phyloP scores from a whole-genome alignment of 2,888 invertebrate genomes.

The Ametastegia equiseti region DNA sequence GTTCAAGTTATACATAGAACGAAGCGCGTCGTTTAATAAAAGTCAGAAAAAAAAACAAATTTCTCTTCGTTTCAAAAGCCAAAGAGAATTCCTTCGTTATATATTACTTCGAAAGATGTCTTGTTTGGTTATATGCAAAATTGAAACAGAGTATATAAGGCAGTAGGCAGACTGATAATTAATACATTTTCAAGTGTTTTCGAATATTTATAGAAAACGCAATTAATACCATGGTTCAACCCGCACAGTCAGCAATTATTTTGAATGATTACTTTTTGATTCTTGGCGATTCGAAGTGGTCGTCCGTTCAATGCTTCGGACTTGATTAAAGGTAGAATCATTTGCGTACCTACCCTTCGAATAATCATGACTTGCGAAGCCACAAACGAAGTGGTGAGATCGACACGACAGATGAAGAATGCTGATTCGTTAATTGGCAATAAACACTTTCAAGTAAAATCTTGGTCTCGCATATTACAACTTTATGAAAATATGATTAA shows the following conservation, averaged over 20 bases:
- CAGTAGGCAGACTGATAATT: neutral
- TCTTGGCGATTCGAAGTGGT: neutral
- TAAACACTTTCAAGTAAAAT: neutral
- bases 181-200: neutral
- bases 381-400: too few species aligned
- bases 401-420: too few species aligned
- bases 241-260: neutral
- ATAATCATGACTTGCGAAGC: too few species aligned
- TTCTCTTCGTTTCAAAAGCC: neutral
- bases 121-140: neutral
- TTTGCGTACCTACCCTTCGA: too few species aligned
- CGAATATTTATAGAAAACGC: neutral
- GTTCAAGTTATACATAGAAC: neutral
- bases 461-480: neutral
- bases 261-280: neutral
- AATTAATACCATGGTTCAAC: neutral
- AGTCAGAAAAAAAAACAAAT: neutral
- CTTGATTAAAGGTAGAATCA: neutral
- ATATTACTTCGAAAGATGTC: neutral
- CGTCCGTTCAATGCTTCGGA: neutral
- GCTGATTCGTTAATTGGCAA: neutral
- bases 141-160: neutral
- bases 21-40: neutral
- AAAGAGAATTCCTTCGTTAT: neutral
- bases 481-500: neutral